Evolutionary conservation across 2,888 invertebrate genomes (phyloP), one percentile per base, ranked within the genome.

Genomic region (Enoplolaimus lenunculus): DNA sequence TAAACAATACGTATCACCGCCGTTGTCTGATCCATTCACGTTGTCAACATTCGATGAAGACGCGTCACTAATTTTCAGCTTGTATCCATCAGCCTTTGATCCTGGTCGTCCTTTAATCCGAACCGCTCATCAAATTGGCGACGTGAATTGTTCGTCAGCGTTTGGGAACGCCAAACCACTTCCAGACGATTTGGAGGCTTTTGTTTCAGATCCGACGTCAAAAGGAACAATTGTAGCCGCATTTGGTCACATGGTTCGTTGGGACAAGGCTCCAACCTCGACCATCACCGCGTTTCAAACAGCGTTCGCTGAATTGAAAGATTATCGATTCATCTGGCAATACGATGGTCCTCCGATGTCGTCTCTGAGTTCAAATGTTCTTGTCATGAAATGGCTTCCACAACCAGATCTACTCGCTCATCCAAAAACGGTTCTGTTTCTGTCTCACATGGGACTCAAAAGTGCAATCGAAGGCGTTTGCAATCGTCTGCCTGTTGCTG

Each of bases 351-450:
- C 33, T 28, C 35, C 28, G 28, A 21, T 57, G 26, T 26, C 57
- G 26, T 21, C 21, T 21, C 21, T n/a, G n/a, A n/a, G n/a, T n/a
- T n/a, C n/a, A n/a, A n/a, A n/a, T n/a, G n/a, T n/a, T n/a, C n/a
- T n/a, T n/a, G n/a, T n/a, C n/a, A n/a, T n/a, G n/a, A n/a, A 74
- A 35, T 76, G 75, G 74, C 71, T 72, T 29, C 75, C 75, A 1
- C 75, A 75, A 67, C 34, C 68, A 34, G 75, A 71, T 21, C 72
- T 75, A 26, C 70, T 75, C 7, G 60, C 65, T 21, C 73, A 75
- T 70, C 35, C 65, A 3, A 75, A 71, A n/a, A 75, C 75, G 1
- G 28, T 45, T 21, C 28, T 70, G 29, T 75, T 73, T 60, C 35
- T 75, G 28, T 71, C 73, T 3, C 75, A 75, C 68, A 75, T 72